These are phyloP conservation scores for Phalacrocorax aristotelis DNA, from an alignment of 2,113 vertebrate species.

Conservation along the genomic window DNA sequence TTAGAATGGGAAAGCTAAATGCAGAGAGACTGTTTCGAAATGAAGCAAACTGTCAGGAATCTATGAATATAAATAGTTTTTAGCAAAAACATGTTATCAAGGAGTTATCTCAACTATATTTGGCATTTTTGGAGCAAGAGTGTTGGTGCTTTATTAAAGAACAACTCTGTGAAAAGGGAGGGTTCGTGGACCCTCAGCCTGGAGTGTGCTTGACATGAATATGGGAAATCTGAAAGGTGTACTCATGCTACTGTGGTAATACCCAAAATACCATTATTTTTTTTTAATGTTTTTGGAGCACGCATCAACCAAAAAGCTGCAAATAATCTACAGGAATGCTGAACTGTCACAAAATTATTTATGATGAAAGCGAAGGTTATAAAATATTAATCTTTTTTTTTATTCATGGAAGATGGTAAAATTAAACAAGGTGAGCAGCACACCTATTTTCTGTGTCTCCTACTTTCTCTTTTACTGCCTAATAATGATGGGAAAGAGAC, in stretches of 20 bases:
- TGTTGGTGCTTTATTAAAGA: slow-evolving; percentile 69
- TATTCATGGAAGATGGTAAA: slow-evolving; percentile 48
- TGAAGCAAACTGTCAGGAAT: slow-evolving; percentile 74
- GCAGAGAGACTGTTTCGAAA: slow-evolving; percentile 64
- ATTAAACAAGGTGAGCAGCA: slow-evolving; percentile 64
- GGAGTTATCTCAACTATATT: slow-evolving; percentile 72
- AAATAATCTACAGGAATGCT: slow-evolving; percentile 72
- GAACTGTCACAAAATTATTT: slow-evolving; percentile 74
- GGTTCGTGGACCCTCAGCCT: slow-evolving; percentile 34
- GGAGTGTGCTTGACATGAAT: slow-evolving; percentile 60
- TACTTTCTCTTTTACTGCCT: background rate
- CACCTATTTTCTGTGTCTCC: slow-evolving; percentile 40
- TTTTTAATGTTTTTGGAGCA: slow-evolving; percentile 48
- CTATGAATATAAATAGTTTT: slow-evolving; percentile 78
- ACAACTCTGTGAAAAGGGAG: slow-evolving; percentile 29
- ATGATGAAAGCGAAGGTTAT: slow-evolving; percentile 71
- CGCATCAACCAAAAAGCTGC: slow-evolving; percentile 62
- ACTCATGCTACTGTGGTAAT: slow-evolving; percentile 6
- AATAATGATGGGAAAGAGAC: background rate
- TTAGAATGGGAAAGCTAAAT: slow-evolving; percentile 24
- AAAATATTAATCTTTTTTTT: slow-evolving; percentile 74
- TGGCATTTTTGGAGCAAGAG: slow-evolving; percentile 77
- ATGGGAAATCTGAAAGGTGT: slow-evolving; percentile 15
- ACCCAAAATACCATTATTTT: background rate
- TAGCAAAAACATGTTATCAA: slow-evolving; percentile 74